Conservation (phyloP, 2,113 vertebrate genomes). For the Rhegmatorhina hoffmannsi region DNA sequence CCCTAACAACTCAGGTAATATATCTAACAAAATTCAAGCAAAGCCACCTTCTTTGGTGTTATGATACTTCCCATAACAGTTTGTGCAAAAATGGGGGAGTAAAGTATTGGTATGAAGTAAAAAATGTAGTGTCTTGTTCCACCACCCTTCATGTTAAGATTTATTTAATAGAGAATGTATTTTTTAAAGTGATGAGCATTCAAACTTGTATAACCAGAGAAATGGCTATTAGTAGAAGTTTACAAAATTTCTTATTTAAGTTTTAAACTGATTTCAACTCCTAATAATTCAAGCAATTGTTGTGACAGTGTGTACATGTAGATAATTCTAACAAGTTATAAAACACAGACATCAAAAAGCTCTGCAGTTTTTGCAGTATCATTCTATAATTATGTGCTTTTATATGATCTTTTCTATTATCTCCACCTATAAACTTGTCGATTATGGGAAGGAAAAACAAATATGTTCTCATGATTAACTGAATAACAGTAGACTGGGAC, state of each 20-base stretch:
- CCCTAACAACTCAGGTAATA: neutral
- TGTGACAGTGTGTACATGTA: neutral
- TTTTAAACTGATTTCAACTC: neutral
- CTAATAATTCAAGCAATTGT: neutral
- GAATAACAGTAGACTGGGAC: neutral
- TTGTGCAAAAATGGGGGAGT: neutral
- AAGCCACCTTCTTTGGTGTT: neutral
- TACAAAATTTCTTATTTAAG: neutral
- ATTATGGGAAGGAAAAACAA: neutral
- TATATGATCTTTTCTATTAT: neutral
- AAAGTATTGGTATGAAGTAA: neutral
- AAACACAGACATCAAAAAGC: neutral
- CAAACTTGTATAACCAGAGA: neutral
- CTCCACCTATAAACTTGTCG: neutral
- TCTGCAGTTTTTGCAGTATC: neutral
- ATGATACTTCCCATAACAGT: neutral
- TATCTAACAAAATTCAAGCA: neutral
- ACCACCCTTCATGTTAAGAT: neutral
- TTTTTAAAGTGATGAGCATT: neutral
- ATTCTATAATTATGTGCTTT: neutral
- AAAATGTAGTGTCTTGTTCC: neutral
- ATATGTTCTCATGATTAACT: neutral
- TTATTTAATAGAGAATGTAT: neutral
- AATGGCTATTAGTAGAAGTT: neutral
- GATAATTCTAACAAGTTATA: neutral